These are phyloP conservation scores for Steinernema feltiae DNA, from an alignment of 1,140 invertebrate species.

Conservation along the genomic window DNA sequence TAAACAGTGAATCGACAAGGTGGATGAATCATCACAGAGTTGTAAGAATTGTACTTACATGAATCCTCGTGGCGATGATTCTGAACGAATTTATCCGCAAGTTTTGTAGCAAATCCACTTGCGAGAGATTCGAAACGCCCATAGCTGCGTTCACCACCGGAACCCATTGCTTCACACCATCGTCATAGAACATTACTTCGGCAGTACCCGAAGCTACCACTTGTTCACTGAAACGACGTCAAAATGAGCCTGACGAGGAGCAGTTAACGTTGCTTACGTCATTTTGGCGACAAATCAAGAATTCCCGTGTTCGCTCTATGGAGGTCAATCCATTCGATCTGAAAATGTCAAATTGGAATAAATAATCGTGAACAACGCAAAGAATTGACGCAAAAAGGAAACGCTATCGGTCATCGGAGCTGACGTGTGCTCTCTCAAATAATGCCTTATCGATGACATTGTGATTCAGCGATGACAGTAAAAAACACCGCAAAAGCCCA, in stretches of 20 bases:
- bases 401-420: background rate
- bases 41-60: background rate
- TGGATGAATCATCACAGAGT: background rate
- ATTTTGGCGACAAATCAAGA: background rate
- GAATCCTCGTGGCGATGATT: background rate
- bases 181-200: slow-evolving; percentile 30
- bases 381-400: background rate
- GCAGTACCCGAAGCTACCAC: slow-evolving; percentile 19
- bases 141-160: slow-evolving; percentile 25
- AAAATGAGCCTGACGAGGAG: background rate
- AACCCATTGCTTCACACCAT: slow-evolving; percentile 17
- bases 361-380: background rate
- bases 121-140: background rate
- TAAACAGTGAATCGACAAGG: background rate
- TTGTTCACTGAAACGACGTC: slow-evolving; percentile 25
- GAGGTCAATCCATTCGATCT: slow-evolving; percentile 6
- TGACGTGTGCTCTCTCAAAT: background rate
- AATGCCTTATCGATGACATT: slow-evolving; percentile 14
- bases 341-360: background rate
- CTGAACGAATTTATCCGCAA: background rate
- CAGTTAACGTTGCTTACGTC: background rate
- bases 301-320: background rate
- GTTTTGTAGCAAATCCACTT: background rate
- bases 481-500: slow-evolving; percentile 2
- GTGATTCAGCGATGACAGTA: slow-evolving; percentile 12